These are phyloP conservation scores for Hydrozoanthus gracilis DNA, from an alignment of 92 coral and sea anemone genomes.

Conservation along the genomic window DNA sequence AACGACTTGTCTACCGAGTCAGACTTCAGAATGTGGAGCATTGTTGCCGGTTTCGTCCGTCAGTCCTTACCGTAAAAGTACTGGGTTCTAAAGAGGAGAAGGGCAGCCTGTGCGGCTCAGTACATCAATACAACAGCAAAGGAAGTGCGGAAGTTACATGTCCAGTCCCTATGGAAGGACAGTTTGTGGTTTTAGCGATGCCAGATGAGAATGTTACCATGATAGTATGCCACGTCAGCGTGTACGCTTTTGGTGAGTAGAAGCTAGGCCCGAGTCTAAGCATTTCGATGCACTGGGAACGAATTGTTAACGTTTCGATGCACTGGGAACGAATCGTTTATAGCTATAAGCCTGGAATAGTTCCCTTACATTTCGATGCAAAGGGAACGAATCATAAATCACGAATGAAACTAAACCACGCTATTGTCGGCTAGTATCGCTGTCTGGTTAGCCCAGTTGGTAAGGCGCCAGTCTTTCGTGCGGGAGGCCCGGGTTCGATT, in stretches of 20 bases:
- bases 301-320: too few relatives aligned
- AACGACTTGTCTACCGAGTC: conserved; percentile 16
- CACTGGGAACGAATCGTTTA: too few relatives aligned
- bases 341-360: too few relatives aligned
- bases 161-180: not conserved
- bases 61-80: not conserved
- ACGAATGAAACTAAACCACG: too few relatives aligned
- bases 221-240: conserved; percentile 29
- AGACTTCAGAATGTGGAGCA: not conserved
- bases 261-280: too few relatives aligned
- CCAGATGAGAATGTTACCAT: conserved; percentile 3
- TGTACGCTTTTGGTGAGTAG: conserved; percentile 42
- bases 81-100: not conserved
- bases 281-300: too few relatives aligned
- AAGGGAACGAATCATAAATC: too few relatives aligned
- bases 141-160: not conserved
- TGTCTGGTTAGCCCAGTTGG: too few relatives aligned
- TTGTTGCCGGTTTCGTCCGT: conserved; percentile 14
- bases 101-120: conserved; percentile 3
- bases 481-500: too few relatives aligned
- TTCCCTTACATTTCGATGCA: too few relatives aligned
- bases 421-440: too few relatives aligned
- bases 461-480: too few relatives aligned
- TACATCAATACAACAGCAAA: not conserved
- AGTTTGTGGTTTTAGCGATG: not conserved